These are phyloP conservation scores for Malurus melanocephalus DNA, from an alignment of 2,113 vertebrate genomes.

Conservation along the genomic window DNA sequence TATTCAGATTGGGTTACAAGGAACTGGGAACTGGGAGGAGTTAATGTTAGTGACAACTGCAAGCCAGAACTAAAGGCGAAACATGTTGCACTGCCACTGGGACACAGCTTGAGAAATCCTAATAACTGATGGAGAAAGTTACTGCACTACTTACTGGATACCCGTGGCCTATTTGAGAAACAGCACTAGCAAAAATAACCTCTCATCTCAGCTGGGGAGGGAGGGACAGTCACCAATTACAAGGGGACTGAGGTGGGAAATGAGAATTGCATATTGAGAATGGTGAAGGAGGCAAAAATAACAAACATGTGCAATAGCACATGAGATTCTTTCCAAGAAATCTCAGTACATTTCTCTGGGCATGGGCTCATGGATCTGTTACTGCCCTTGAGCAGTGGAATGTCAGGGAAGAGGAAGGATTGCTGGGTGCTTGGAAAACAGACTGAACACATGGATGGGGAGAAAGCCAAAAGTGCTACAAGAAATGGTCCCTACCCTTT, in stretches of 20 bases:
- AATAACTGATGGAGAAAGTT: conserved; percentile 31
- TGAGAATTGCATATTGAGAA: background rate
- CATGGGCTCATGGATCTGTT: background rate
- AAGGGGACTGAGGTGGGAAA: background rate
- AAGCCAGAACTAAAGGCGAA: conserved; percentile 30
- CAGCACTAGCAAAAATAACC: conserved; percentile 46
- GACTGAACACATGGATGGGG: background rate
- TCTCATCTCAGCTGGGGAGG: background rate
- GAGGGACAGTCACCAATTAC: conserved; percentile 1
- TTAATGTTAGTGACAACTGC: conserved; percentile 22
- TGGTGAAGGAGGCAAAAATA: conserved; percentile 6
- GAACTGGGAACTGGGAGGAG: conserved; percentile 51
- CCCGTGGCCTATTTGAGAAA: conserved; percentile 48
- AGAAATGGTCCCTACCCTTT: background rate
- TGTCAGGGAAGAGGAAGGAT: background rate
- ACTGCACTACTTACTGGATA: conserved; percentile 28
- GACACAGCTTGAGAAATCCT: conserved; percentile 17
- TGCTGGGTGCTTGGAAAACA: conserved; percentile 21
- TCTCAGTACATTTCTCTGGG: background rate
- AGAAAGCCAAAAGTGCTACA: background rate
- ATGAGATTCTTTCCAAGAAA: conserved; percentile 14
- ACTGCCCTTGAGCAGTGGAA: background rate
- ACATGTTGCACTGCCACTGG: background rate
- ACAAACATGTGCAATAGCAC: background rate
- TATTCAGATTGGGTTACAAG: conserved; percentile 56